phyloP scores from a whole-genome alignment of 2,888 invertebrate species.

The Thereva unica region DNA sequence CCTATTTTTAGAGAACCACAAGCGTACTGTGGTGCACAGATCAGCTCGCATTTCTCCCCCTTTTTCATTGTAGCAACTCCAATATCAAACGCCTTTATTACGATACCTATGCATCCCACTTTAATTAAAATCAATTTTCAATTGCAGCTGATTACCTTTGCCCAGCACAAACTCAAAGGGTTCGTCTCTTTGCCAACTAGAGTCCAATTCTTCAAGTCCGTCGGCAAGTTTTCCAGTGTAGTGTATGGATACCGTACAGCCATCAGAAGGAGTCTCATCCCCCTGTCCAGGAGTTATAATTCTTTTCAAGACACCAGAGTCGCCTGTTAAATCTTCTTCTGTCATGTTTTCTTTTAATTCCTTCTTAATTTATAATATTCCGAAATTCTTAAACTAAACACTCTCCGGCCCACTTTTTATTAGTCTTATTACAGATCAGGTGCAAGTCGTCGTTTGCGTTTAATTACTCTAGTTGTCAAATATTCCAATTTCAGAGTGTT shows the following conservation, averaged over 20 bases:
- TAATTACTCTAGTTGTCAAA: too few species aligned
- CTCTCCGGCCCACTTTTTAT: too few species aligned
- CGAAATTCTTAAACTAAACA: too few species aligned
- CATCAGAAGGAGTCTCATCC: conserved; percentile 69
- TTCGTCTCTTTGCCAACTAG: conserved; percentile 79
- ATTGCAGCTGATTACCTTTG: conserved; percentile 64
- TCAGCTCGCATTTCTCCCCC: conserved; percentile 81
- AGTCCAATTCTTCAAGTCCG: conserved; percentile 86
- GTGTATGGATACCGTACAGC: conserved; percentile 77
- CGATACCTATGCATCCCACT: conserved; percentile 64
- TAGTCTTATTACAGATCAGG: too few species aligned
- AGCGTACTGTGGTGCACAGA: conserved; percentile 87
- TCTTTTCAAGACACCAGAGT: conserved; percentile 54
- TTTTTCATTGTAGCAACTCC: conserved; percentile 93
- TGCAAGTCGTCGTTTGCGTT: too few species aligned
- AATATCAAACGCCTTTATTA: conserved; percentile 94
- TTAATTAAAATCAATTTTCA: conserved; percentile 5
- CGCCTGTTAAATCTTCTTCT: conserved; percentile 50
- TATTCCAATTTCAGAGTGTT: too few species aligned
- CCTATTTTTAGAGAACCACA: conserved; percentile 84
- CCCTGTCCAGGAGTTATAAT: conserved; percentile 70
- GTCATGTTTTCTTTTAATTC: too few species aligned
- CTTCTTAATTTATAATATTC: too few species aligned
- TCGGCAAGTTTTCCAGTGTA: conserved; percentile 86
- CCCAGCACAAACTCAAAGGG: conserved; percentile 88